These are phyloP conservation scores for Hemicrepidius hirtus DNA, from an alignment of 2,888 invertebrate species.

Conservation along the genomic window DNA sequence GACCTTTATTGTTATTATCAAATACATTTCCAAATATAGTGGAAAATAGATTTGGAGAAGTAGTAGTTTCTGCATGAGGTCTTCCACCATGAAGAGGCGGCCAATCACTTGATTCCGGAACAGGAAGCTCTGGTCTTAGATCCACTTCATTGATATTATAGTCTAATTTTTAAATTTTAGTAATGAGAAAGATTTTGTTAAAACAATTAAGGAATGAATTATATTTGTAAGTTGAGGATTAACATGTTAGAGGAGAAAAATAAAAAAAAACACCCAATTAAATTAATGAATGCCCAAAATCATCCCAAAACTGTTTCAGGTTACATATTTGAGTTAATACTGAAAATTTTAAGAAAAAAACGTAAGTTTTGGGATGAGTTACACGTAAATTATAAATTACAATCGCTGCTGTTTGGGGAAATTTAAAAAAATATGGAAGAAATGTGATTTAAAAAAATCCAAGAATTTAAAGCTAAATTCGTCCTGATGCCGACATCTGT, in stretches of 20 bases:
- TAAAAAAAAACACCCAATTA: slow-evolving; percentile 22
- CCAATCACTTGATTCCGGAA: background rate
- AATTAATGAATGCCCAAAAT: background rate
- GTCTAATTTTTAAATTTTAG: slow-evolving; percentile 3
- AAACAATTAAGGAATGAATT: slow-evolving; percentile 2
- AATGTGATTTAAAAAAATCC: too few species aligned
- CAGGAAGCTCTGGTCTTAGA: slow-evolving; percentile 14
- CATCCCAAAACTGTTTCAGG: slow-evolving; percentile 1
- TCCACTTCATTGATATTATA: slow-evolving; percentile 40
- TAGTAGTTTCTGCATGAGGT: background rate
- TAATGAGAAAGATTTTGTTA: slow-evolving; percentile 3
- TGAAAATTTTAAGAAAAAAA: too few species aligned
- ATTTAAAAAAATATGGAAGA: too few species aligned
- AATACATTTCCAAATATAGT: slow-evolving; percentile 1
- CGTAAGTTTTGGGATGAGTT: background rate
- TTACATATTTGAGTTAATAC: background rate
- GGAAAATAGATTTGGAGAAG: background rate
- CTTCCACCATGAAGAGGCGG: too few species aligned
- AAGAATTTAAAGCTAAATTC: too few species aligned
- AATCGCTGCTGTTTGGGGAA: too few species aligned
- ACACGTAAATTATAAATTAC: too few species aligned
- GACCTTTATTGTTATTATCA: too few species aligned
- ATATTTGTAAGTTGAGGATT: background rate
- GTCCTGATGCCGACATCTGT: too few species aligned
- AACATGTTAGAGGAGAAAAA: slow-evolving; percentile 9